phyloP scores from a whole-genome alignment of 1,140 invertebrate genomes.

The Drosophila jambulina region DNA sequence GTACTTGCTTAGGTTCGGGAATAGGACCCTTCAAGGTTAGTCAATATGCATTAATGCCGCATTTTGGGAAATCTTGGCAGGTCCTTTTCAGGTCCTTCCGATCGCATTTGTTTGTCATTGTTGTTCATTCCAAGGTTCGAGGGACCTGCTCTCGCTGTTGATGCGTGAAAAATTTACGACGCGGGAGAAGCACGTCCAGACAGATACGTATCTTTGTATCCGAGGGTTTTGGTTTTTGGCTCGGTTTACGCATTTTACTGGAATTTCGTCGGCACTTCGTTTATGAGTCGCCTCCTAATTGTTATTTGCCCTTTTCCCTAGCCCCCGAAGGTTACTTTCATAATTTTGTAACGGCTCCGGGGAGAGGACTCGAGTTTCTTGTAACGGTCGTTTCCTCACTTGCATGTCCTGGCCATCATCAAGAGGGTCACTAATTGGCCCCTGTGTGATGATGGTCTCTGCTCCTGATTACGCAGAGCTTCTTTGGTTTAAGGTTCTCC shows the following conservation, averaged over 20 bases:
- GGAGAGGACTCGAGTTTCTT: conserved; percentile 22
- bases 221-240: conserved; percentile 44
- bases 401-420: conserved; percentile 17
- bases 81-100: conserved; percentile 60
- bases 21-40: conserved; percentile 68
- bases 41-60: conserved; percentile 78
- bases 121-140: conserved; percentile 61
- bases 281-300: conserved; percentile 66
- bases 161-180: conserved; percentile 71
- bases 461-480: conserved; percentile 32
- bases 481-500: conserved; percentile 21
- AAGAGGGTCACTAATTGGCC: conserved; percentile 27
- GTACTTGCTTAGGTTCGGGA: conserved; percentile 40
- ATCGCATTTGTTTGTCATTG: conserved; percentile 76
- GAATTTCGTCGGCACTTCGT: conserved; percentile 74
- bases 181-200: conserved; percentile 51
- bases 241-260: conserved; percentile 59
- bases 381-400: conserved; percentile 47
- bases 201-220: conserved; percentile 30
- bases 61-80: conserved; percentile 73
- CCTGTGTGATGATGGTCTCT: background rate
- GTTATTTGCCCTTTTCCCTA: conserved; percentile 53
- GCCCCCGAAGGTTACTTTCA: conserved; percentile 36
- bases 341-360: conserved; percentile 51
- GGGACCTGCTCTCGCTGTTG: conserved; percentile 56